Percentiles rank a stretch among this genome's conserved stretches.
These are phyloP conservation scores for Drosophila ficusphila DNA, from an alignment of 1,140 invertebrate species.

Conservation along the genomic window DNA sequence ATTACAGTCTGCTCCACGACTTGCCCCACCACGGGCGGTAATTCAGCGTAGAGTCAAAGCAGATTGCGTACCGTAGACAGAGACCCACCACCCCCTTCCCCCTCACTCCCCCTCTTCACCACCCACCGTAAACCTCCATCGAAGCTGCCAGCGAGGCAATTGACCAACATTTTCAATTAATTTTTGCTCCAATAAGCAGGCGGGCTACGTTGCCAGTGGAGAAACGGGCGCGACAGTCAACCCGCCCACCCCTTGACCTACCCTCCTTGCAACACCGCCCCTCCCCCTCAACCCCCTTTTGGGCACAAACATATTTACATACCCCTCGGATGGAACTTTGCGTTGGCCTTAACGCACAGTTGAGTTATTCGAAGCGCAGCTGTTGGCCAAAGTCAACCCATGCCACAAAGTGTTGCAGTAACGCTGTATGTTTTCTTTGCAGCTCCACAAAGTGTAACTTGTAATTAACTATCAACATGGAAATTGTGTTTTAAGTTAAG, in stretches of 20 bases:
- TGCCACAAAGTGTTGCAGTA: constrained; percentile 64
- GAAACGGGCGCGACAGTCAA: neutral
- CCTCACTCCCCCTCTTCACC: too few species aligned
- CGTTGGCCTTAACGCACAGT: constrained; percentile 62
- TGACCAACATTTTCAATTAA: constrained; percentile 84
- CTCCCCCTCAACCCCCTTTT: neutral
- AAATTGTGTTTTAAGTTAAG: neutral
- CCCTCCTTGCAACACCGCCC: neutral
- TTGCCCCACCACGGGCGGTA: constrained; percentile 10
- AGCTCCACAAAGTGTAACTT: neutral
- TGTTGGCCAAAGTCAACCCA: constrained; percentile 66
- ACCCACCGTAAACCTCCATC: too few species aligned
- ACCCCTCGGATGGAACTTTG: constrained; percentile 15
- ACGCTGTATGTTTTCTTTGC: constrained; percentile 57
- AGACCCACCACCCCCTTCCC: neutral
- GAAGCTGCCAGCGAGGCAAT: constrained; percentile 61
- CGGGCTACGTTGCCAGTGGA: constrained; percentile 25
- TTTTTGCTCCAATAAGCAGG: constrained; percentile 83
- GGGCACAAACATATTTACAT: constrained; percentile 28
- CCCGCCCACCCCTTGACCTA: neutral
- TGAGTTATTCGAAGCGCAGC: constrained; percentile 76
- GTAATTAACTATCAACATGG: neutral
- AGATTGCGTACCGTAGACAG: constrained; percentile 28
- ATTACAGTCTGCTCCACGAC: constrained; percentile 23
- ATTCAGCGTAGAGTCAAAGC: constrained; percentile 12